phyloP scores from a whole-genome alignment of 2,113 vertebrate genomes.

The Leptocoma aspasia region DNA sequence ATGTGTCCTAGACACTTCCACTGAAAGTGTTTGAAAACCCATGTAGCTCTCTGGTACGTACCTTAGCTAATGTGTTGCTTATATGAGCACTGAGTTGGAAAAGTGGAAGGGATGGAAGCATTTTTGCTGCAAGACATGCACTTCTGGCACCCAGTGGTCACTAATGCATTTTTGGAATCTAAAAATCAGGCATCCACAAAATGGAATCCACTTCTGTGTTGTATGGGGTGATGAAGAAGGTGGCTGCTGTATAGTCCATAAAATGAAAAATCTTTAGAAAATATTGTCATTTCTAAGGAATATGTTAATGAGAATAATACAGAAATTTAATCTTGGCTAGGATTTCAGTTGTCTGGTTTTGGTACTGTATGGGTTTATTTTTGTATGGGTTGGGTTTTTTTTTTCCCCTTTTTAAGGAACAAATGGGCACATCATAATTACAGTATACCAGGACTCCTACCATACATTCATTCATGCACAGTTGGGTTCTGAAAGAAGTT shows the following conservation, averaged over 20 bases:
- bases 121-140: background rate
- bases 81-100: background rate
- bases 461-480: background rate
- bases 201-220: background rate
- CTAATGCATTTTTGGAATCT: background rate
- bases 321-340: background rate
- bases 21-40: background rate
- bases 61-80: background rate
- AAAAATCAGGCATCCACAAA: background rate
- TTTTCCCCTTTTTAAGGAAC: rapidly evolving
- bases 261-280: background rate
- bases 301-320: background rate
- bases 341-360: background rate
- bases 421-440: background rate
- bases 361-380: background rate
- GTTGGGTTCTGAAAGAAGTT: background rate
- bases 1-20: background rate
- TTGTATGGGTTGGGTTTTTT: background rate
- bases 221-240: background rate
- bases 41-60: background rate
- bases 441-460: background rate
- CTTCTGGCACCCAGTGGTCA: background rate
- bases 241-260: background rate
- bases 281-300: background rate
- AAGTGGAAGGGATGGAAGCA: background rate